Percentiles rank a stretch among this genome's conserved stretches.
phyloP scores from a whole-genome alignment of 2,797 vertebrate species.

The Neopelma chrysocephalum region DNA sequence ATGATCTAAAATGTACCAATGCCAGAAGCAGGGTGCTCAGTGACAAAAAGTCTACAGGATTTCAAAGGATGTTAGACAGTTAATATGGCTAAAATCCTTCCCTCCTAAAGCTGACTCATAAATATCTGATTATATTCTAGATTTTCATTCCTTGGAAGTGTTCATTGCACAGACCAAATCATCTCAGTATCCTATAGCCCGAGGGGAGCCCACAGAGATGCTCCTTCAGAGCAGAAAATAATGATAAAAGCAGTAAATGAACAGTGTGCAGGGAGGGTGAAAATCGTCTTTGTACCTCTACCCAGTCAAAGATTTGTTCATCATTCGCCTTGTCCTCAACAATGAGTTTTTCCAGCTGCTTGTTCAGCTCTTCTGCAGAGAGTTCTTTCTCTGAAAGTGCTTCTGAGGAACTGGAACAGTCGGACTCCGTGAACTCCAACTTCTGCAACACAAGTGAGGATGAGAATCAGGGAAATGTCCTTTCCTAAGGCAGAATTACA shows the following conservation, averaged over 20 bases:
- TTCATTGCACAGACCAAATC: background rate
- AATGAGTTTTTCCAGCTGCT: constrained; percentile 90
- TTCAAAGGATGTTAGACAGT: background rate
- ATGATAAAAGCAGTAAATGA: background rate
- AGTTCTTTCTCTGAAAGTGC: constrained; percentile 82
- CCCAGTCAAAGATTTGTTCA: constrained; percentile 98
- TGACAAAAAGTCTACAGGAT: background rate
- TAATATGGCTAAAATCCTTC: background rate
- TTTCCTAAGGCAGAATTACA: background rate
- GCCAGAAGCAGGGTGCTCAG: background rate
- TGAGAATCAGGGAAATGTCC: background rate
- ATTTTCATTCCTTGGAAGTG: background rate
- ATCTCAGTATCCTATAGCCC: background rate
- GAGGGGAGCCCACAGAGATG: background rate
- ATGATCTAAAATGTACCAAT: fast-evolving
- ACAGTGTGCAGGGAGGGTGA: background rate
- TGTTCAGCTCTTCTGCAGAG: constrained; percentile 87
- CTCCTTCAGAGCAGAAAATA: background rate
- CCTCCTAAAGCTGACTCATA: background rate
- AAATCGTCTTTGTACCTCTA: constrained; percentile 84
- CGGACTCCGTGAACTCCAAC: constrained; percentile 86
- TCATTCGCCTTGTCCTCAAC: constrained; percentile 92
- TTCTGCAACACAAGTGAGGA: constrained; percentile 79
- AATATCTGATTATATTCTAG: background rate
- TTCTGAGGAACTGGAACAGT: constrained; percentile 79